Percentiles rank a stretch among this genome's conserved stretches.
Conservation (phyloP, 2,113 vertebrate genomes). For the Pseudopodoces humilis region DNA sequence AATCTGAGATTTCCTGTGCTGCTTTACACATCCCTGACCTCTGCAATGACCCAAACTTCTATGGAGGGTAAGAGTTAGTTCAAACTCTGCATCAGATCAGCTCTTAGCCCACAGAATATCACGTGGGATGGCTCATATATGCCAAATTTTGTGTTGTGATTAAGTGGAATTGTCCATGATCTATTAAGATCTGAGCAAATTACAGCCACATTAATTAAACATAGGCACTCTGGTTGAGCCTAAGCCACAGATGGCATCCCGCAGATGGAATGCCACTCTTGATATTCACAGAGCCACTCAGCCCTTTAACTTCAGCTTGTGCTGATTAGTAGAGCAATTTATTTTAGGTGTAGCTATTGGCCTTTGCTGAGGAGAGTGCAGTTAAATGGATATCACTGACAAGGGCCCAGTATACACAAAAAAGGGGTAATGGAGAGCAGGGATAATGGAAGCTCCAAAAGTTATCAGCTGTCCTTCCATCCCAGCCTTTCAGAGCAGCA, state of each 20-base stretch:
- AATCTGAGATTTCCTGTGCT: conserved; percentile 11
- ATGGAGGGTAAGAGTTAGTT: background rate
- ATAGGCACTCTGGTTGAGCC: conserved; percentile 50
- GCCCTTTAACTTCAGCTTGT: conserved; percentile 62
- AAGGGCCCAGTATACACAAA: background rate
- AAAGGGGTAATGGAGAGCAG: background rate
- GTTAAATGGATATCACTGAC: conserved; percentile 30
- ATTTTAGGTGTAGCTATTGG: conserved; percentile 55
- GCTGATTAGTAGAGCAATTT: conserved; percentile 63
- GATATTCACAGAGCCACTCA: conserved; percentile 62
- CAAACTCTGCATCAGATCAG: background rate
- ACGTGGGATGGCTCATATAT: background rate
- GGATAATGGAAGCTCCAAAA: conserved; percentile 11
- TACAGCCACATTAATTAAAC: conserved; percentile 71
- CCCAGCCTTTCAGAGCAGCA: background rate
- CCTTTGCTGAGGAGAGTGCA: conserved; percentile 38
- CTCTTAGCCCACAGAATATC: background rate
- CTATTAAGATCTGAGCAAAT: conserved; percentile 62
- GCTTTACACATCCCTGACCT: background rate
- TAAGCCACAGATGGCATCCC: conserved; percentile 65
- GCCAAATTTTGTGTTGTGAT: conserved; percentile 17
- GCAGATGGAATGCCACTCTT: conserved; percentile 68
- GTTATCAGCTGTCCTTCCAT: background rate
- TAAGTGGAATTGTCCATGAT: conserved; percentile 59
- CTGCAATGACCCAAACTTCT: conserved; percentile 1